Conservation (phyloP, 2,888 invertebrate species). For the Copidosoma aretas region DNA sequence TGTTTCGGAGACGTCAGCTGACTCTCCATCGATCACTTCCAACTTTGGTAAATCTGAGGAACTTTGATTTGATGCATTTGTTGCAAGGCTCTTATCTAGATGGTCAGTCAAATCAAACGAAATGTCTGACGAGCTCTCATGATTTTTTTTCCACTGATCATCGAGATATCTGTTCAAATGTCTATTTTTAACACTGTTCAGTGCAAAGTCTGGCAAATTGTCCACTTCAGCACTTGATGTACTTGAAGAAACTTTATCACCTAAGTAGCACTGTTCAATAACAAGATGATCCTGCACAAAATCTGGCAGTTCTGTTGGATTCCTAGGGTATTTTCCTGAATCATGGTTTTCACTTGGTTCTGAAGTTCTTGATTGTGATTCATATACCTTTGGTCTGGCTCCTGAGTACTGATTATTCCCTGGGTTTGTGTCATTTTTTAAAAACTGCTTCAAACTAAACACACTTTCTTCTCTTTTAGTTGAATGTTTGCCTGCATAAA, state of each 20-base stretch:
- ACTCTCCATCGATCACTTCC: constrained; percentile 42
- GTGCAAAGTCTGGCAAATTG: constrained; percentile 74
- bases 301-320: constrained; percentile 78
- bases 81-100: constrained; percentile 43
- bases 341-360: constrained; percentile 66
- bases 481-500: constrained; percentile 23
- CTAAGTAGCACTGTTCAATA: constrained; percentile 77
- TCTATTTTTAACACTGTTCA: constrained; percentile 62
- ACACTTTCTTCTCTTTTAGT: constrained; percentile 75
- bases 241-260: constrained; percentile 49
- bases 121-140: constrained; percentile 43
- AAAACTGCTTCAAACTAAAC: constrained; percentile 85
- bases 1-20: constrained; percentile 46
- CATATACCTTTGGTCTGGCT: constrained; percentile 78
- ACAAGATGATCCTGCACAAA: constrained; percentile 90
- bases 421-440: constrained; percentile 72
- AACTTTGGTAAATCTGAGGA: constrained; percentile 49
- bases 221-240: constrained; percentile 57
- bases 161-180: constrained; percentile 38
- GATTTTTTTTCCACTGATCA: constrained; percentile 40
- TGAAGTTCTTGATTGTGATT: constrained; percentile 57
- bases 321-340: constrained; percentile 64
- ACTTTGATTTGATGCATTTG: constrained; percentile 39
- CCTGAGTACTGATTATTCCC: constrained; percentile 74
- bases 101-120: constrained; percentile 53